Base-by-base conservation (phyloP, 2,888 invertebrate genomes). In the Microctonus aethiopoides region DNA sequence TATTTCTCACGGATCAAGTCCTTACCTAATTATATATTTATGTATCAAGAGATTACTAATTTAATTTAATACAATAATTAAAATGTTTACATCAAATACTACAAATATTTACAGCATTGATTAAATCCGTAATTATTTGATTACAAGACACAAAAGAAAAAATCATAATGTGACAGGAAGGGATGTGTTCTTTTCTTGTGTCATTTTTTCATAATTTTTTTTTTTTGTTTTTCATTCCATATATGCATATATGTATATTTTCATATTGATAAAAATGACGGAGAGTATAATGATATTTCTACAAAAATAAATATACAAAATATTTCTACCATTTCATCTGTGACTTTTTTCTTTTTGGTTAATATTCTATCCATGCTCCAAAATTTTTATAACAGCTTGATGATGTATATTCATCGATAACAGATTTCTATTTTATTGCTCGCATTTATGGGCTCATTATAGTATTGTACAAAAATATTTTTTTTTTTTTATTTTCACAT, bases 391-490 rank as follows among this genome's bases (percentile, higher is more conserved):
- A 46, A 73, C 56, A 62, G 72, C 74, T 78, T 72, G 75, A 72
- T 76, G 74, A 71, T 70, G 65, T 61, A 62, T 71, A n/a, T 41
- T 34, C 36, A n/a, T 2, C 26, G 26, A 54, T 54, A 26, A 54
- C n/a, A 11, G 26, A 22, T 32, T 63, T 54, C 16, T 61, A 24
- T 63, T 61, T 74, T 74, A 78, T 76, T 80, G 74, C 74, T 76
- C 73, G 7, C 16, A 57, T 67, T 67, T 70, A 65, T 74, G 74
- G 66, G 62, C 68, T 67, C 66, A 46, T 56, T n/a, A 59, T 68
- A 69, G 74, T 72, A 64, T 62, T 78, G 78, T 81, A 81, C 59
- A 81, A 80, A 81, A 81, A 81, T 80, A 81, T 75, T 72, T 75
- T 64, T 68, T 68, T 72, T 72, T 72, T 5, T 29, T 5, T 7